A percentile compares a stretch with the other conserved stretches of the same genome.
Evolutionary conservation across 1,140 invertebrate genomes (phyloP).

Genomic region (Heliconius hewitsoni): DNA sequence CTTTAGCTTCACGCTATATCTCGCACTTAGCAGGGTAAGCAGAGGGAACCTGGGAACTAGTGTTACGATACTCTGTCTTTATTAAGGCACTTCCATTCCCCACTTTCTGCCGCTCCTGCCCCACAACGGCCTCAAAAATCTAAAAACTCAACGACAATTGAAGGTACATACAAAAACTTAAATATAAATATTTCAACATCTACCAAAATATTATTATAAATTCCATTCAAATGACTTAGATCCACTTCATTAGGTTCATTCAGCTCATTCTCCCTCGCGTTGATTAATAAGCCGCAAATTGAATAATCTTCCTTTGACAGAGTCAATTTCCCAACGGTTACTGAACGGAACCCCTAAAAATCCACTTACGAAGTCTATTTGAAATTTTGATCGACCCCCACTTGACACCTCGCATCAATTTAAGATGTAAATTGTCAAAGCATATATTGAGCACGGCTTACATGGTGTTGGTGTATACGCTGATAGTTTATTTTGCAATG

Average conservation of each 20-base stretch:
- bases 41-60: no score
- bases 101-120: no score
- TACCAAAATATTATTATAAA: constrained; percentile 18
- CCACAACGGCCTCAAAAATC: no score
- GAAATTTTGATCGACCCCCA: constrained; percentile 78
- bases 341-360: constrained; percentile 68
- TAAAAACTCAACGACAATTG: no score
- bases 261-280: constrained; percentile 41
- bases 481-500: no score
- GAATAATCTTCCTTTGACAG: constrained; percentile 75
- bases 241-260: constrained; percentile 23
- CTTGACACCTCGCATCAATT: constrained; percentile 78
- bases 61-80: no score
- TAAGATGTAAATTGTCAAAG: constrained; percentile 80
- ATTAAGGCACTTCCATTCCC: no score
- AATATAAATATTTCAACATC: background rate
- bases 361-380: constrained; percentile 76
- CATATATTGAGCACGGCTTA: constrained; percentile 46
- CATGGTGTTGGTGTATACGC: constrained; percentile 40
- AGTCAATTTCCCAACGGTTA: constrained; percentile 73
- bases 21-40: no score
- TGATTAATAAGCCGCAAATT: constrained; percentile 78
- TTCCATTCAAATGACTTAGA: constrained; percentile 2
- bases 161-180: background rate
- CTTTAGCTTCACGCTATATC: no score